Base-by-base conservation (phyloP, 1,140 invertebrate genomes). In the Drosophila nigrodunni region DNA sequence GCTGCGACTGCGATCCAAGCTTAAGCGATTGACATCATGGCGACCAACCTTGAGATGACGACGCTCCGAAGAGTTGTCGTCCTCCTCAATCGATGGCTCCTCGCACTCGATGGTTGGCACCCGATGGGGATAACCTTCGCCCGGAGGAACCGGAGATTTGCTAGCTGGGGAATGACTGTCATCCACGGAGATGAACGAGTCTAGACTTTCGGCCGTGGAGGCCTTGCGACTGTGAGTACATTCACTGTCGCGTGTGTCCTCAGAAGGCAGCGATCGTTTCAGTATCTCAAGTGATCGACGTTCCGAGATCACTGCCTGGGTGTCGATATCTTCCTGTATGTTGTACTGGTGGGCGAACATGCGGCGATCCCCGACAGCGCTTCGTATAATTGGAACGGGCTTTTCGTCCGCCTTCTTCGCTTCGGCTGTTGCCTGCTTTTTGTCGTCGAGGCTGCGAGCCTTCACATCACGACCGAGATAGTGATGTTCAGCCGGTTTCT, bases 291-390 rank as follows among this genome's bases (percentile, higher is more conserved):
- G 92, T 62, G 94, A 94, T 71, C 94, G 92, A 57, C 94, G 92
- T 83, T 95, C 94, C 62, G 94, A 94, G 44, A 95, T 95, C 6
- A 95, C 93, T 39, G 94, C 94, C 76, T 95, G 94, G 66, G 94
- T 94, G 76, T 94, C 94, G 66, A 94, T 94, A 81, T 94, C 94
- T 74, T 93, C 92, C 11, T 89, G 80, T 0, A 91, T 82, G 69
- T 92, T 90, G 39, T 80, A 90, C 35, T 92, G 91, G 70, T 92
- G 90, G 8, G 91, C 91, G 6, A 92, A 92, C 88, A 92, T 92
- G 11, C 90, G 88, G 9, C 92, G 82, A 79, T 92, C 91, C 0
- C 89, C 91, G 15, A 91, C 65, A 8, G 89, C 90, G 64, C 91
- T 91, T 8, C 89, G 77, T 1, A 60, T 49, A 25, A 74, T 44